Evolutionary conservation across 2,797 vertebrate genomes (phyloP).

Genomic region (Heliangelus exortis): DNA sequence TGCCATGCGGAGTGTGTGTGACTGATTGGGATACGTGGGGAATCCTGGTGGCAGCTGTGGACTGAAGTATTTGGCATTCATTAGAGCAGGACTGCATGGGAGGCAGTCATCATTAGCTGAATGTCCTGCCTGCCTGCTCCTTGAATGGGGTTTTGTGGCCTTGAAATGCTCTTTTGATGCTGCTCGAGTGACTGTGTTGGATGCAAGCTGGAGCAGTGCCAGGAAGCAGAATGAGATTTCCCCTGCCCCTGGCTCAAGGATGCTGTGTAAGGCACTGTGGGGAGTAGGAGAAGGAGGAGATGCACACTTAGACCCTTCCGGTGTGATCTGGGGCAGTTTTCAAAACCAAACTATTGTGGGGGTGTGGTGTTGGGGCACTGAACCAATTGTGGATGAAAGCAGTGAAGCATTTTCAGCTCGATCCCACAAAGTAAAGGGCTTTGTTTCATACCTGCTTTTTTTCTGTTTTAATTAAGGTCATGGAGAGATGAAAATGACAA

Average conservation of each 20-base stretch:
- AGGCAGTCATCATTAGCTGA: neutral
- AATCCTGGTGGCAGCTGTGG: neutral
- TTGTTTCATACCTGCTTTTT: neutral
- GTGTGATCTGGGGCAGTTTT: neutral
- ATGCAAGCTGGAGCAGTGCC: neutral
- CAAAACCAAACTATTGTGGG: neutral
- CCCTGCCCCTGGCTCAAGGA: neutral
- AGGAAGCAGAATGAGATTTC: neutral
- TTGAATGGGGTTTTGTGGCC: neutral
- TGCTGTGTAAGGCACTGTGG: rapidly evolving
- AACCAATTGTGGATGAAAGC: neutral
- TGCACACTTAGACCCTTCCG: neutral
- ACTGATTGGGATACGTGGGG: neutral
- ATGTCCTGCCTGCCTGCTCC: neutral
- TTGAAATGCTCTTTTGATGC: neutral
- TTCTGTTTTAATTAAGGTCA: conserved; percentile 11
- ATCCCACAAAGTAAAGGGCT: neutral
- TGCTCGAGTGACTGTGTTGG: neutral
- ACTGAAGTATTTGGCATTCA: neutral
- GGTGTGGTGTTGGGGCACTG: neutral
- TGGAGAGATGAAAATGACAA: neutral
- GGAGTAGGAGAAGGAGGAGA: neutral
- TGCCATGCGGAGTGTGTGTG: neutral
- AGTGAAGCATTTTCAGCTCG: neutral
- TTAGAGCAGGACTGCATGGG: neutral